Evolutionary conservation across 2,113 vertebrate genomes (phyloP), one percentile per base, ranked within the genome.

Genomic region (Chloroceryle aenea): DNA sequence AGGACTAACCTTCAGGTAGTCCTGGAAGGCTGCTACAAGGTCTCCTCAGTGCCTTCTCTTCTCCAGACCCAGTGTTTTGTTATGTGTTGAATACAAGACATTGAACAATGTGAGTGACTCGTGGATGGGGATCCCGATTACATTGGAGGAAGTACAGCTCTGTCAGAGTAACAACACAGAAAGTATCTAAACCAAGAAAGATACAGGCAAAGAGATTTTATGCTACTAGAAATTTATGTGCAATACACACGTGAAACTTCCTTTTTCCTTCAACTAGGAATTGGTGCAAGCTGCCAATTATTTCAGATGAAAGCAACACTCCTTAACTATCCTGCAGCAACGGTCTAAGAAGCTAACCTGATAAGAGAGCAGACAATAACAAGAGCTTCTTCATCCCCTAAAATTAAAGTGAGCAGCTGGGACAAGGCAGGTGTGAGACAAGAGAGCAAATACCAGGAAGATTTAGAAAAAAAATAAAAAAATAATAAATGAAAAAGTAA

Each of bases 31-130:
- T 45, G 18, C 9, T 45, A 20, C 20, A 45, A 45, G 45, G 19
- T 45, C 45, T 45, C 19, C 45, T 45, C 19, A 20, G 45, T 20
- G 45, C 45, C 45, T 45, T 45, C 45, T 20, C 18, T 45, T 45
- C 45, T 45, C 19, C 45, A 45, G 45, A 45, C 19, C 16, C 19
- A 19, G 20, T 10, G 29, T 7, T 66, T 48, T 68, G 32, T 66
- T 19, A 15, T 16, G 10, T 45, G 22, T 5, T 47, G 56, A 55
- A 52, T 5, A 13, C 47, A 83, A 85, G 48, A 61, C 48, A 52
- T 16, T 47, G 26, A 79, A 50, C 17, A 55, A 38, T 0, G 0
- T 17, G 32, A 87, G 42, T 0, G 0, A 64, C 36, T 22, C 12
- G 16, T 3, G 22, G 10, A 5, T 3, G 19, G 8, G 20, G 17